phyloP scores from a whole-genome alignment of 2,797 vertebrate species.

The Chromis chromis region DNA sequence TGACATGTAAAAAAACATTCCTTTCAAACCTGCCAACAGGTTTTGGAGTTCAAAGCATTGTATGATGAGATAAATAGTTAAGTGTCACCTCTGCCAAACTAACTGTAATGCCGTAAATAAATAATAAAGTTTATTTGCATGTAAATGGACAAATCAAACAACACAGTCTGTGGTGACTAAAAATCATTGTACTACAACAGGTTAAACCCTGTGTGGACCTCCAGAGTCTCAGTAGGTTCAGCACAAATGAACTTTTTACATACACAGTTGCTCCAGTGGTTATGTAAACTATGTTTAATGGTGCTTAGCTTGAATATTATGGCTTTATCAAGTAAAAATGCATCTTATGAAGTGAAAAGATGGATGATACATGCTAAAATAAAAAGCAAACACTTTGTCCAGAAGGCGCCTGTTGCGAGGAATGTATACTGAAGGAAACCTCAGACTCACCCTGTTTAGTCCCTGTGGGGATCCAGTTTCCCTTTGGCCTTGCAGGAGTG shows the following conservation, averaged over 20 bases:
- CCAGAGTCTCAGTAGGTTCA: background rate
- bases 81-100: too few relatives aligned
- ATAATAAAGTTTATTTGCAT: too few relatives aligned
- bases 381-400: conserved; percentile 25
- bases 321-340: background rate
- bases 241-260: background rate
- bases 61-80: too few relatives aligned
- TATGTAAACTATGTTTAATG: background rate
- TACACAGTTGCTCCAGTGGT: background rate
- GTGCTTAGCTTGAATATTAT: background rate
- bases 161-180: background rate
- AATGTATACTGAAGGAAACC: conserved; percentile 82
- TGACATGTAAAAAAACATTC: too few relatives aligned
- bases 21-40: too few relatives aligned
- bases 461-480: conserved; percentile 60
- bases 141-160: too few relatives aligned
- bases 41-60: too few relatives aligned
- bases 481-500: conserved; percentile 66
- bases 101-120: too few relatives aligned
- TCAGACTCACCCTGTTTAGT: conserved; percentile 56
- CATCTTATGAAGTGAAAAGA: conserved; percentile 1
- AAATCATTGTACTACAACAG: background rate
- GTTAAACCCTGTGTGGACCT: background rate
- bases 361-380: background rate
- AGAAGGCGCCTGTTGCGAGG: conserved; percentile 16